Base-by-base conservation (phyloP, 2,797 vertebrate species). In the Enteromius radiatus region DNA sequence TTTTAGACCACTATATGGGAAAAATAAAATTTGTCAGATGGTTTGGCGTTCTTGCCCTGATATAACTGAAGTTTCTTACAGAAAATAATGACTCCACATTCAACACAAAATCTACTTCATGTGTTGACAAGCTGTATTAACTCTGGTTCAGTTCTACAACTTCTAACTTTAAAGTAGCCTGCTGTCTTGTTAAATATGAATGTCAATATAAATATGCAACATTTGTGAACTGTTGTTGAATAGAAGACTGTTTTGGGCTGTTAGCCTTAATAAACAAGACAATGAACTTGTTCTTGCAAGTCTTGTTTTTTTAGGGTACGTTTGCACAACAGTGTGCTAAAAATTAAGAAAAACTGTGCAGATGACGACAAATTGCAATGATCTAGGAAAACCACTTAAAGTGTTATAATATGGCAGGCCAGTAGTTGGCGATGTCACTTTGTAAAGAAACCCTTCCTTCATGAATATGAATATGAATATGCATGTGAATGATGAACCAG, bases 241-340 rank as follows among this genome's bases (percentile, higher is more conserved):
- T 21, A 8, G 14, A 43, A 17, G 23, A 56, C 17, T 21, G 41
- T 63, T 81, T 61, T 75, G 9, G 47, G 23, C 1, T 68, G 36
- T 41, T 52, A 41, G 33, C 33, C 45, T 82, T 7, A 82, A 82
- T 82, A 82, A 82, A 81, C 2, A 71, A 71, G 67, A 33, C 38
- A 23, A 61, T 47, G 5, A 80, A 61, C 45, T 45, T 69, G 36
- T 38, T 80, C 26, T 45, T 70, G 17, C 33, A 23, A 5, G 49
- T 45, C 1, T 49, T 3, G 3, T 67, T 36, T 36, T 54, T 68
- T 73, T 28, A 61, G 11, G 23, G 23, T 61, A 28, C 56, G 3
- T 61, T 61, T 15, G 15, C 56, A 26, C 59, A 3, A 61, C 12
- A 1, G 4, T 61, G 23, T 28, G 5, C 23, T 15, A 15, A 28